These are phyloP conservation scores for Zalophus californianus DNA, from an alignment of 2,797 vertebrate species.

Conservation along the genomic window DNA sequence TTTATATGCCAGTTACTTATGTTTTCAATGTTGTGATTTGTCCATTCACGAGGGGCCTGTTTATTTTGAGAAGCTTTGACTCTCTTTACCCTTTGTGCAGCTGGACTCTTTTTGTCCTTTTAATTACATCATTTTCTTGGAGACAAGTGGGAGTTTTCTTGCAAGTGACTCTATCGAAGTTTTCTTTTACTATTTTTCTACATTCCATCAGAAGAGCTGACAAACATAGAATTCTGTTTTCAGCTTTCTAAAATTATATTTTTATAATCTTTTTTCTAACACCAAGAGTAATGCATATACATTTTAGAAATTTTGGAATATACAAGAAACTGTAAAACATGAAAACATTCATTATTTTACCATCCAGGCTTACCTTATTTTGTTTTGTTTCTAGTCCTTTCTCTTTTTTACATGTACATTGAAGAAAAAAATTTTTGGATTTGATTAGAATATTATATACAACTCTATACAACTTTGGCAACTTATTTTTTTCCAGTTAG, in stretches of 20 bases:
- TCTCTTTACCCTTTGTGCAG: background rate
- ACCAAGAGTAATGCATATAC: background rate
- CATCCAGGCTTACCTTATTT: background rate
- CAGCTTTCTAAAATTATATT: background rate
- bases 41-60: background rate
- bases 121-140: slow-evolving; percentile 11
- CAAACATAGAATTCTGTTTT: slow-evolving; percentile 46
- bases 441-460: background rate
- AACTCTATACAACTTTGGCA: background rate
- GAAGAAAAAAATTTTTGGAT: background rate
- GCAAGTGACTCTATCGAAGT: slow-evolving; percentile 1
- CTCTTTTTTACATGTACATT: background rate
- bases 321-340: background rate
- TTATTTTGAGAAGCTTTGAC: slow-evolving; percentile 22
- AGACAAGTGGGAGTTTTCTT: background rate
- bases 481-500: background rate
- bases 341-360: slow-evolving; percentile 3
- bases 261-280: slow-evolving; percentile 6
- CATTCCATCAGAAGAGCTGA: background rate
- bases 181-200: slow-evolving; percentile 48
- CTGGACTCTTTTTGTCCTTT: background rate
- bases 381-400: background rate
- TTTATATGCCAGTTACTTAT: background rate
- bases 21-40: slow-evolving; percentile 41
- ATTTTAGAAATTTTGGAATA: slow-evolving; percentile 41